phyloP scores from a whole-genome alignment of 2,888 invertebrate genomes.

The Hermodice carunculata region DNA sequence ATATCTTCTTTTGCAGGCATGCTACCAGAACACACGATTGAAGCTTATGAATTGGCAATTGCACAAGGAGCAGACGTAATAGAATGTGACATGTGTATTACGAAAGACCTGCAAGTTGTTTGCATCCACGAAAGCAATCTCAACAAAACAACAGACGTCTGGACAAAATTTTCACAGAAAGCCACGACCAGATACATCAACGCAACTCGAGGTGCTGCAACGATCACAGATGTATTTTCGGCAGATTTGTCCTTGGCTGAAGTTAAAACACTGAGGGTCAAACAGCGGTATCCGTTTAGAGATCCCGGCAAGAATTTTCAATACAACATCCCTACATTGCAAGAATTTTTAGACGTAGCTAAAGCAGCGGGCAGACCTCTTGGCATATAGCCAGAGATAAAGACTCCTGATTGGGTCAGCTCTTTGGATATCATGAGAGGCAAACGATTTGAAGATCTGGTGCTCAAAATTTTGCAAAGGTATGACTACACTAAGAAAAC shows the following conservation, averaged over 20 bases:
- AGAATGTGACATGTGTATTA: constrained; percentile 43
- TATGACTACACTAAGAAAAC: constrained; percentile 19
- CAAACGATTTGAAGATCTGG: constrained; percentile 34
- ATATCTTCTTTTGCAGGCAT: too few species aligned
- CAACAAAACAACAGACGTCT: constrained; percentile 37
- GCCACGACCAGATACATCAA: too few species aligned
- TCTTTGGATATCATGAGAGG: constrained; percentile 13
- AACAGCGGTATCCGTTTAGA: constrained; percentile 25
- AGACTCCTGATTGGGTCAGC: constrained; percentile 38
- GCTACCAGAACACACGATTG: constrained; percentile 44
- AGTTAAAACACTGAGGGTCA: constrained; percentile 26
- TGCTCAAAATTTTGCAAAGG: constrained; percentile 22
- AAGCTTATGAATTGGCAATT: constrained; percentile 35
- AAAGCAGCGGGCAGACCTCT: constrained; percentile 20
- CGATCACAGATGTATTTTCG: constrained; percentile 39
- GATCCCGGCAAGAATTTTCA: constrained; percentile 32
- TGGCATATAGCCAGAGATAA: constrained; percentile 40
- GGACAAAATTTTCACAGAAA: constrained; percentile 17
- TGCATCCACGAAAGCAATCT: constrained; percentile 42
- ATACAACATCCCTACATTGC: constrained; percentile 32
- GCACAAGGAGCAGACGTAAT: constrained; percentile 45
- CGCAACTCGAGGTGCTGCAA: constrained; percentile 11
- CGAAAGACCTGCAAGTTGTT: constrained; percentile 35
- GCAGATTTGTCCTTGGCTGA: constrained; percentile 43
- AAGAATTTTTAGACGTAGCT: constrained; percentile 38